Conservation (phyloP, 2,113 vertebrate species). For the Monopterus albus region DNA sequence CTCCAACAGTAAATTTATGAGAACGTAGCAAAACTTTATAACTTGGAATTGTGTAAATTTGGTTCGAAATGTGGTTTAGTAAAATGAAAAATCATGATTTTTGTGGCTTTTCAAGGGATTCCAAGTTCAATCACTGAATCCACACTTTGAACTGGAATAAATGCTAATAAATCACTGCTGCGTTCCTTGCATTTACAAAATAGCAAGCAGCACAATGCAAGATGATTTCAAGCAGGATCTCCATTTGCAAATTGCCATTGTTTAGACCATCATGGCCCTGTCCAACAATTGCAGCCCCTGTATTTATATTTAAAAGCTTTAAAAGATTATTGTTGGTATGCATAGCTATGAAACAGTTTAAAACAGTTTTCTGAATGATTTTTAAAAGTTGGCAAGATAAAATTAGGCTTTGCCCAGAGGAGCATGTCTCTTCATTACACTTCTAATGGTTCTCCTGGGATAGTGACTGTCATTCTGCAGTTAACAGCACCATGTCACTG, state of each 20-base stretch:
- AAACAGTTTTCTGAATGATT: slow-evolving; percentile 20
- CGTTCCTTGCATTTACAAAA: background rate
- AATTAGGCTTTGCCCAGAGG: slow-evolving; percentile 26
- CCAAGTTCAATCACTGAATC: background rate
- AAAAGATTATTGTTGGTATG: background rate
- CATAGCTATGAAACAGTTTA: background rate
- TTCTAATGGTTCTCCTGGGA: slow-evolving; percentile 61
- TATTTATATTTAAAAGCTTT: background rate
- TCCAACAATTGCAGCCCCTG: background rate
- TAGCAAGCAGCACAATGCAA: background rate
- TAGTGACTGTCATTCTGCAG: slow-evolving; percentile 38
- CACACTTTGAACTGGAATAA: slow-evolving; percentile 7
- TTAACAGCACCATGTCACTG: slow-evolving; percentile 16
- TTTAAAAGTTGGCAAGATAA: slow-evolving; percentile 24
- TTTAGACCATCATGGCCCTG: background rate
- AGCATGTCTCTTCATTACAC: slow-evolving; percentile 32
- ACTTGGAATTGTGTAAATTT: background rate
- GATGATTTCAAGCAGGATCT: background rate
- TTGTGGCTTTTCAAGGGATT: slow-evolving; percentile 8
- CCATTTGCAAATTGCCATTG: background rate
- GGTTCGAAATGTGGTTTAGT: slow-evolving; percentile 21
- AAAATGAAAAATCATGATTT: slow-evolving; percentile 31
- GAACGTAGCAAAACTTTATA: slow-evolving; percentile 5
- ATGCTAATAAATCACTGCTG: slow-evolving; percentile 8
- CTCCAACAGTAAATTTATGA: background rate